Evolutionary conservation across 2,113 vertebrate species (phyloP).

Genomic region (Speoplatyrhinus poulsoni): DNA sequence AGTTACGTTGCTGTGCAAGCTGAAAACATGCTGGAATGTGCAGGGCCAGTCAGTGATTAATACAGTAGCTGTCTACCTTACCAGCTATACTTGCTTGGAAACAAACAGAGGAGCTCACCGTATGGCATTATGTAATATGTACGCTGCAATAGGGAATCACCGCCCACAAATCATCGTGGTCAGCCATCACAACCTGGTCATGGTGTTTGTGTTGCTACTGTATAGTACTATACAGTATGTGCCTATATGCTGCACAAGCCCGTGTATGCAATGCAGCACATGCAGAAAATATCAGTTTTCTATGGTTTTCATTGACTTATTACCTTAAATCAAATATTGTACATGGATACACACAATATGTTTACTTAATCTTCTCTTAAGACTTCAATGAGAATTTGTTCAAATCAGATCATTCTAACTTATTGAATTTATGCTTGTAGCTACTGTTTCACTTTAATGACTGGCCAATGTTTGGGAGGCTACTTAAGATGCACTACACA

Average conservation of each 20-base stretch:
- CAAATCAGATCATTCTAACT: too few relatives aligned
- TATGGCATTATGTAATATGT: slow-evolving; percentile 63
- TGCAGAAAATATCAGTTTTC: not conserved
- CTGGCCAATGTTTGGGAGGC: slow-evolving; percentile 24
- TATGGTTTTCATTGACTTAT: not conserved
- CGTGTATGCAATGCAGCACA: not conserved
- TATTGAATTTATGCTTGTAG: too few relatives aligned
- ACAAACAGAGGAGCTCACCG: slow-evolving; percentile 59
- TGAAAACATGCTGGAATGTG: slow-evolving; percentile 29
- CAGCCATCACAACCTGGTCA: slow-evolving; percentile 27
- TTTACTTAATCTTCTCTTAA: slow-evolving; percentile 17
- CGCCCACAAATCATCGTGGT: slow-evolving; percentile 61
- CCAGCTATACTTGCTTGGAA: slow-evolving; percentile 30
- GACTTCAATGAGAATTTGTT: not conserved
- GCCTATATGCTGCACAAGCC: not conserved
- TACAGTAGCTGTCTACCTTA: slow-evolving; percentile 19
- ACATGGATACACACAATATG: not conserved
- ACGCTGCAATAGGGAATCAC: slow-evolving; percentile 47
- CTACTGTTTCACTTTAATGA: slow-evolving; percentile 44
- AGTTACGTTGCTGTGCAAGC: slow-evolving; percentile 26
- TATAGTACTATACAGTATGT: slow-evolving; percentile 4
- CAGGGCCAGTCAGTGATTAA: slow-evolving; percentile 25
- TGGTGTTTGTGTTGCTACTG: slow-evolving; percentile 33
- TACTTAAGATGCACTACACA: slow-evolving; percentile 1
- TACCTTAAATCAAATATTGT: not conserved